Base-by-base conservation (phyloP, 2,888 invertebrate species). In the Omphaloscelis lunosa region DNA sequence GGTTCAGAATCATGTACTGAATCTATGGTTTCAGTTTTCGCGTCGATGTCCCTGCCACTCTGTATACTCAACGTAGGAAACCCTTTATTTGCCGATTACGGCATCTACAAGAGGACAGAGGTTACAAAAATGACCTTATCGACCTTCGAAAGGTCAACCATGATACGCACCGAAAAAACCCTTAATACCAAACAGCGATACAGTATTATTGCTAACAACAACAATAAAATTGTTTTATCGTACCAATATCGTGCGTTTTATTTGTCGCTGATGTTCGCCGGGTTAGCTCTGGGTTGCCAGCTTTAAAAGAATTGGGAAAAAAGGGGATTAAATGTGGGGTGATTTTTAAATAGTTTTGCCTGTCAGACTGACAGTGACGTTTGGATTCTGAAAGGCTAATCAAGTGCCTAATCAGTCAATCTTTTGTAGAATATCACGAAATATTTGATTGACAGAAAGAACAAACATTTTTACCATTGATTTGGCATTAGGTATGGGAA, bases 201-300 rank as follows among this genome's bases (percentile, higher is more conserved):
- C 72, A 78, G 84, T 89, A 87, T 90, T 90, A 91, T 87, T 87
- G 87, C 89, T 88, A 86, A 88, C 89, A 85, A 84, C 78, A 80
- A 86, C 91, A 88, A 92, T 92, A 91, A 92, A 90, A 89, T 83
- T 89, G 89, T 90, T 92, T 91, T 92, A 92, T 92, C 81, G 90
- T 73, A 63, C 84, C 88, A 92, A 92, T 92, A 92, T 90, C 87
- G 87, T 83, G 76, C 81, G 84, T 85, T 89, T 90, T 91, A 91
- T 91, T 89, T 90, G 86, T 85, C 69, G 72, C 77, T 74, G 77
- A 78, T 81, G 81, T 81, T 72, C 51, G 72, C 27, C 41, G 78
- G 72, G 65, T 75, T 80, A 78, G 74, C 70, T 56, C 59, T 73
- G 84, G 66, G 81, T 78, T 81, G 85, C 85, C 67, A 86, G 65